These are phyloP conservation scores for Redunca redunca DNA, from an alignment of 2,113 vertebrate species.

Conservation along the genomic window DNA sequence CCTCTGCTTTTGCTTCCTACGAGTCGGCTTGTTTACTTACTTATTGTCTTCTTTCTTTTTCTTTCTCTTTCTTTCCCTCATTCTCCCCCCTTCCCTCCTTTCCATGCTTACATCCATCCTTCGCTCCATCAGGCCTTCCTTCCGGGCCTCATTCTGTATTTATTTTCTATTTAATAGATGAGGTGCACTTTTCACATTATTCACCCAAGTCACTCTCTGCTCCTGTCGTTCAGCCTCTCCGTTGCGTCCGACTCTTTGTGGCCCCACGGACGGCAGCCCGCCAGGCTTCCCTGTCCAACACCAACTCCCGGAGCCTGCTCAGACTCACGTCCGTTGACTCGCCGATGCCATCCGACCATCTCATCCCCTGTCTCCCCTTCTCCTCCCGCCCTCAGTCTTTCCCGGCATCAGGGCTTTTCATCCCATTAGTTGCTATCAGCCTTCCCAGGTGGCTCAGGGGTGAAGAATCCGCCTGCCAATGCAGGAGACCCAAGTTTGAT, in stretches of 20 bases:
- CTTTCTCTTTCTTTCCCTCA: too few species aligned
- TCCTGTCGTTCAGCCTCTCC: too few species aligned
- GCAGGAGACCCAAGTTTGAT: background rate
- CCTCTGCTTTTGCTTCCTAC: fast-evolving
- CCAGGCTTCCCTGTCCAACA: too few species aligned
- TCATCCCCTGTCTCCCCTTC: background rate
- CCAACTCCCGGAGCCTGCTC: too few species aligned
- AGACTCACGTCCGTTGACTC: too few species aligned
- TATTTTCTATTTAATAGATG: background rate
- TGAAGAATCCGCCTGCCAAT: fast-evolving
- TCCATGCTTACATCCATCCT: background rate
- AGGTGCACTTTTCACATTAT: too few species aligned
- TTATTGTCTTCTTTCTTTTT: fast-evolving
- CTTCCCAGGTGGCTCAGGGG: background rate
- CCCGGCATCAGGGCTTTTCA: background rate
- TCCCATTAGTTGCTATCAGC: background rate
- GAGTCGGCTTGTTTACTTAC: background rate
- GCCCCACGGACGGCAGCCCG: too few species aligned
- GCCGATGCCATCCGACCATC: too few species aligned
- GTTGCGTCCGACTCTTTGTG: fast-evolving
- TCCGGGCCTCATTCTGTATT: background rate
- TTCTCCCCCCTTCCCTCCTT: fast-evolving
- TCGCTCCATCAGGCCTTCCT: too few species aligned
- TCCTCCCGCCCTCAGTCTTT: background rate
- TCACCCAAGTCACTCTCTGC: too few species aligned